Base-by-base conservation (phyloP, 2,113 vertebrate genomes). In the Pyxicephalus adspersus region DNA sequence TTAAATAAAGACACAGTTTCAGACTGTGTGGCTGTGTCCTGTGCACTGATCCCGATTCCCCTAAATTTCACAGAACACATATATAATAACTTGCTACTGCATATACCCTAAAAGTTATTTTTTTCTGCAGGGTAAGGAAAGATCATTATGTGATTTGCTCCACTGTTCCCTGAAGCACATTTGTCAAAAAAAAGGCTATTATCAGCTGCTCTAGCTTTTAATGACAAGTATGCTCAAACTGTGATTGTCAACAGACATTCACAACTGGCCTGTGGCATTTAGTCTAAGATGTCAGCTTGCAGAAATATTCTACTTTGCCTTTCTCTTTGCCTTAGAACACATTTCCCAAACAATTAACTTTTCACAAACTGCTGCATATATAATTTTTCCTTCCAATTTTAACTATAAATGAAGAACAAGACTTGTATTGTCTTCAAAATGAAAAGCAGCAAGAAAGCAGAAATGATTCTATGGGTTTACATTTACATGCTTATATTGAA, bases 211-310 rank as follows among this genome's bases (percentile, higher is more conserved):
- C 50, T 66, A 26, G 26, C 9, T 25, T n/a, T 55, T 34, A 65
- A 77, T 31, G 76, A 67, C 64, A 67, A 67, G 28, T 55, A 38
- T 66, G 7, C 25, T 38, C 51, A 67, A 57, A 78, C 28, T 78
- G 76, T 64, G 18, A 28, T 22, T 34, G 17, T 65, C 76, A 78
- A 54, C 45, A 58, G 50, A 78, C 38, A 45, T 78, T 58, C 26
- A 20, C 18, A 67, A 22, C 51, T 58, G 66, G 61, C 76, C 64
- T 67, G 25, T 67, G 64, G 51, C 76, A 78, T 20, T 57, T 5
- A 55, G 63, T 57, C 50, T 22, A 20, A 45, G 34, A 28, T 64
- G 22, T 51, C 58, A 61, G 4, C 8, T 45, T 19, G 9, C 38
- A 45, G 11, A 45, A 45, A 45, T 13, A 45, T 25, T 71, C 16